These are phyloP conservation scores for Lampropteryx suffumata DNA, from an alignment of 2,888 invertebrate genomes.

Conservation along the genomic window DNA sequence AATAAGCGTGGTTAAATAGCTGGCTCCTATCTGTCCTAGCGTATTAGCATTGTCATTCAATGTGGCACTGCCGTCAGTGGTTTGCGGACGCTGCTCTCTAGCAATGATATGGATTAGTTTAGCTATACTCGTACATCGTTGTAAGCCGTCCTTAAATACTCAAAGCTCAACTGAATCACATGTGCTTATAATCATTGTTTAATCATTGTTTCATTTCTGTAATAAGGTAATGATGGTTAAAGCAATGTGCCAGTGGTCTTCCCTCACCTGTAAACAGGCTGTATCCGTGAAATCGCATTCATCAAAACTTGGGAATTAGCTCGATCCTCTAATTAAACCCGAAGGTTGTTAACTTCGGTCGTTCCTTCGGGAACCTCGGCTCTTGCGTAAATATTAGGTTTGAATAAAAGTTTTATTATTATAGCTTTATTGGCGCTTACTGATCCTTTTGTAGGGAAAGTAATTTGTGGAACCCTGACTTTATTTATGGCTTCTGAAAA, in stretches of 20 bases:
- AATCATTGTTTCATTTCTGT: no score
- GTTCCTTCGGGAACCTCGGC: conserved; percentile 49
- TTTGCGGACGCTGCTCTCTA: no score
- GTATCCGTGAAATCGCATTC: conserved; percentile 77
- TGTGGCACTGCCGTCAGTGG: no score
- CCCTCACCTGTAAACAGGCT: conserved; percentile 36
- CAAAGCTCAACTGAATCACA: no score
- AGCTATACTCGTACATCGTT: no score
- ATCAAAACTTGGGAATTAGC: conserved; percentile 80
- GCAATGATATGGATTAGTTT: no score
- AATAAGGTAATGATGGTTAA: no score
- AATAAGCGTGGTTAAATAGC: no score
- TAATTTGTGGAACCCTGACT: conserved; percentile 26
- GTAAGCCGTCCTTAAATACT: no score
- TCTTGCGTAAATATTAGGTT: conserved; percentile 73
- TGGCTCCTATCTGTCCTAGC: no score
- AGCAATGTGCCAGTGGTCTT: conserved; percentile 11
- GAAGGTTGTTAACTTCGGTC: conserved; percentile 66
- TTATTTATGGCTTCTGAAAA: conserved; percentile 29
- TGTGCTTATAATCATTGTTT: no score
- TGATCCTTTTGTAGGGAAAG: conserved; percentile 34
- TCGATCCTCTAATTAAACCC: conserved; percentile 76
- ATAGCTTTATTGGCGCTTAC: conserved; percentile 59
- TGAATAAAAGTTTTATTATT: conserved; percentile 71
- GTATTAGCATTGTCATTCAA: no score